Conservation (phyloP, 2,797 vertebrate species). For the Onychomys arenicola region DNA sequence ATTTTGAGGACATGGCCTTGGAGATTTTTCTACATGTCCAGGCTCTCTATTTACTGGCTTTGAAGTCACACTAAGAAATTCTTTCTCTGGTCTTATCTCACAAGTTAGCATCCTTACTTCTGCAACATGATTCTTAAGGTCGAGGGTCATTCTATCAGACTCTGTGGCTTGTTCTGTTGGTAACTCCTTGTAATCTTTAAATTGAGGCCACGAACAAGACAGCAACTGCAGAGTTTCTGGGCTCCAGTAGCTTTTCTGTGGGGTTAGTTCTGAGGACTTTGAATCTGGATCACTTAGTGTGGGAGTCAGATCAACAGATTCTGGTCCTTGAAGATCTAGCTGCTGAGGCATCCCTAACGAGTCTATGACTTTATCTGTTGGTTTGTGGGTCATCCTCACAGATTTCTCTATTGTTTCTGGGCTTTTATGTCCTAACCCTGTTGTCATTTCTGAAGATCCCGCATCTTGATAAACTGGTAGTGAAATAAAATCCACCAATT, state of each 20-base stretch:
- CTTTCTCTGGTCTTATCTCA: not conserved
- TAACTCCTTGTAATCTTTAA: slow-evolving; percentile 13
- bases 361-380: too few relatives aligned
- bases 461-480: not conserved
- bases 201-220: slow-evolving; percentile 27
- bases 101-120: not conserved
- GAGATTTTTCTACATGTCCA: slow-evolving; percentile 16
- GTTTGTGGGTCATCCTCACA: too few relatives aligned
- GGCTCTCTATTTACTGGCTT: slow-evolving; percentile 16
- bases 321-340: slow-evolving; percentile 8
- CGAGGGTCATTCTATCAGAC: not conserved
- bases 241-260: not conserved
- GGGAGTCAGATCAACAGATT: slow-evolving; percentile 54
- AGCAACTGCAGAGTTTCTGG: slow-evolving; percentile 6
- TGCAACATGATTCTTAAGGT: not conserved
- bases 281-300: not conserved
- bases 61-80: not conserved
- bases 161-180: slow-evolving; percentile 12
- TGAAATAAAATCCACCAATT: slow-evolving; percentile 50
- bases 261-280: not conserved
- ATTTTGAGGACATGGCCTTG: not conserved
- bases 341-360: too few relatives aligned
- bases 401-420: too few relatives aligned
- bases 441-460: slow-evolving; percentile 35
- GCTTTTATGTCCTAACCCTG: too few relatives aligned